Conservation (phyloP, 2,797 vertebrate species). For the Sciurus carolinensis region DNA sequence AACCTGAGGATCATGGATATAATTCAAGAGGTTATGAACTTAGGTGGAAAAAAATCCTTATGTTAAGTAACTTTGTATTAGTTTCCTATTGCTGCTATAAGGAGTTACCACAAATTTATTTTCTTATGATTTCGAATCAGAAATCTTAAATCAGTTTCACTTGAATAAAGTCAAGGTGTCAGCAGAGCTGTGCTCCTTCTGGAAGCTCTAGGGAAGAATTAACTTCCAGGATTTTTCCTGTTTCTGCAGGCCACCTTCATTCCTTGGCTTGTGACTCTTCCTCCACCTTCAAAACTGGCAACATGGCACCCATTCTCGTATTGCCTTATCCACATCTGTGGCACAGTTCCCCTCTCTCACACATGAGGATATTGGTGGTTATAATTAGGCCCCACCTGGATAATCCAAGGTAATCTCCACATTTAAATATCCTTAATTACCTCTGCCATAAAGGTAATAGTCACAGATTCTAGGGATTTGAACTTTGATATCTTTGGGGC, state of each 20-base stretch:
- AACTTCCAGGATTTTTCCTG: background rate
- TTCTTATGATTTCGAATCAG: background rate
- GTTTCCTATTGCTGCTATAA: background rate
- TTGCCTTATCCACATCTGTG: background rate
- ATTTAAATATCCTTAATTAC: constrained; percentile 6
- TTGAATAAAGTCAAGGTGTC: background rate
- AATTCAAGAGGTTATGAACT: constrained; percentile 50
- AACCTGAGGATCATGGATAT: background rate
- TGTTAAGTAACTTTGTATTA: constrained; percentile 11
- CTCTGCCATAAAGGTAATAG: background rate
- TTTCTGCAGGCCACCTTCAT: background rate
- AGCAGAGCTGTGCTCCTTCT: background rate
- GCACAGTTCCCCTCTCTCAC: background rate
- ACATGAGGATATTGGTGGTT: background rate
- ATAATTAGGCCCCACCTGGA: background rate
- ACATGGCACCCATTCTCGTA: background rate
- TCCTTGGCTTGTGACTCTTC: background rate
- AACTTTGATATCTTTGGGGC: background rate
- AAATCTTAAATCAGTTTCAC: background rate
- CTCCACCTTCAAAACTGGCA: background rate
- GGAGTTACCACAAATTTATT: background rate
- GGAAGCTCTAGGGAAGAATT: background rate
- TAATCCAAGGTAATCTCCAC: background rate
- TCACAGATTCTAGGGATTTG: background rate
- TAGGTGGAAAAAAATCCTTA: background rate